Conservation (phyloP, 2,113 vertebrate genomes). For the Falcunculus frontatus region DNA sequence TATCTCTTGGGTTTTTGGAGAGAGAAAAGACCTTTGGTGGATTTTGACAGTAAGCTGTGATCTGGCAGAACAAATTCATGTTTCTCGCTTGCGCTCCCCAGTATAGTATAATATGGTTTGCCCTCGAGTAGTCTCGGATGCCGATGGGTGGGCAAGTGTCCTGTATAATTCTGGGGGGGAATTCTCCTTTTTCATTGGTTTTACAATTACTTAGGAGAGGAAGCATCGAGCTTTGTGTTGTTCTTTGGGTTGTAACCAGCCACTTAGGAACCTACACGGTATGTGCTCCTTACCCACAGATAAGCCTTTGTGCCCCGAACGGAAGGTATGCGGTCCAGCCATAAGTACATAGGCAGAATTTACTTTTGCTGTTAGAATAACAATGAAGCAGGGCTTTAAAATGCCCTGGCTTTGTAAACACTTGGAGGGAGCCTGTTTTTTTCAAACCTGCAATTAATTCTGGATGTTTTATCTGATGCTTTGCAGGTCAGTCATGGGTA, state of each 20-base stretch:
- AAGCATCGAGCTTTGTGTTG: not conserved
- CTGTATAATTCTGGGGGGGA: not conserved
- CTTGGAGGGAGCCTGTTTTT: not conserved
- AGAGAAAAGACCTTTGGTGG: conserved; percentile 40
- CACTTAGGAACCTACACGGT: not conserved
- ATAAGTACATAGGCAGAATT: conserved; percentile 24
- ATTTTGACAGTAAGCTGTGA: conserved; percentile 40
- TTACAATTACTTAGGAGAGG: not conserved
- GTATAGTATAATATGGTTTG: not conserved
- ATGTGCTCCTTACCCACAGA: not conserved
- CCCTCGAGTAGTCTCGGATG: not conserved
- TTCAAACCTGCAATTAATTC: not conserved
- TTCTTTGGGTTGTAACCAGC: not conserved
- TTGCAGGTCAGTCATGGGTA: not conserved
- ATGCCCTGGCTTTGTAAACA: conserved; percentile 23
- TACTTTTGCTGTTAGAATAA: conserved; percentile 33
- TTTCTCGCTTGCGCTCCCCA: not conserved
- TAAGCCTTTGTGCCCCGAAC: not conserved
- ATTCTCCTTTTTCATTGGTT: not conserved
- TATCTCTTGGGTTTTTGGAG: conserved; percentile 44
- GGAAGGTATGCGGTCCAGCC: conserved; percentile 4
- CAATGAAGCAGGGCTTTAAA: conserved; percentile 38
- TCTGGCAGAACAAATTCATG: conserved; percentile 3
- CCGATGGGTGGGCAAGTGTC: not conserved
- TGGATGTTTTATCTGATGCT: not conserved